phyloP scores from a whole-genome alignment of 1,140 invertebrate genomes.

The Heliothis virescens region DNA sequence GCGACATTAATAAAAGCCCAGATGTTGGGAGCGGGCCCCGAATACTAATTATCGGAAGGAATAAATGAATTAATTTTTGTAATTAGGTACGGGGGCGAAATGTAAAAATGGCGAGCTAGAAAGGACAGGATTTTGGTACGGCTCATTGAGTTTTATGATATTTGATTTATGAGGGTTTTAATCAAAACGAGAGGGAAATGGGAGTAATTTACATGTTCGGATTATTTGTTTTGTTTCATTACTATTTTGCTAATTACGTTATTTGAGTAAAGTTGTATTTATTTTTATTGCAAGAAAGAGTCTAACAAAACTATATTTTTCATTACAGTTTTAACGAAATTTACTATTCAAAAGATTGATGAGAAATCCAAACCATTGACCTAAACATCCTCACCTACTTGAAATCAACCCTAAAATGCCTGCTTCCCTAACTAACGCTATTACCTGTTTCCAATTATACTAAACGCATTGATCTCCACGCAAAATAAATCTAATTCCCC shows the following conservation, averaged over 20 bases:
- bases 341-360: too few species aligned
- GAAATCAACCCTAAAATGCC: too few species aligned
- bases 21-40: conserved; percentile 55
- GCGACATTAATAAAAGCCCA: conserved; percentile 60
- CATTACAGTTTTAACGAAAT: too few species aligned
- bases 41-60: conserved; percentile 66
- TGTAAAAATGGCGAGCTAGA: conserved; percentile 22
- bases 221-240: conserved; percentile 28
- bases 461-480: background rate
- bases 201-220: conserved; percentile 21
- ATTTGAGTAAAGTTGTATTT: background rate
- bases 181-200: conserved; percentile 14
- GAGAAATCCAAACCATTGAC: too few species aligned
- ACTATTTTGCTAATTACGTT: background rate
- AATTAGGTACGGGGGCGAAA: conserved; percentile 54
- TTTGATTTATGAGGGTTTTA: conserved; percentile 46
- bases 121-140: conserved; percentile 33
- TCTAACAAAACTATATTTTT: too few species aligned
- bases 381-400: too few species aligned
- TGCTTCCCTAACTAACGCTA: too few species aligned
- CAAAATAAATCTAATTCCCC: conserved; percentile 16
- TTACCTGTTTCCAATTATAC: background rate
- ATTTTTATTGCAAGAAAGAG: too few species aligned
- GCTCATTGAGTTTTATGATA: conserved; percentile 45
- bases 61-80: conserved; percentile 63